Evolutionary conservation across 2,888 invertebrate genomes (phyloP), one percentile per base, ranked within the genome.

Genomic region (Chloromyia formosa): DNA sequence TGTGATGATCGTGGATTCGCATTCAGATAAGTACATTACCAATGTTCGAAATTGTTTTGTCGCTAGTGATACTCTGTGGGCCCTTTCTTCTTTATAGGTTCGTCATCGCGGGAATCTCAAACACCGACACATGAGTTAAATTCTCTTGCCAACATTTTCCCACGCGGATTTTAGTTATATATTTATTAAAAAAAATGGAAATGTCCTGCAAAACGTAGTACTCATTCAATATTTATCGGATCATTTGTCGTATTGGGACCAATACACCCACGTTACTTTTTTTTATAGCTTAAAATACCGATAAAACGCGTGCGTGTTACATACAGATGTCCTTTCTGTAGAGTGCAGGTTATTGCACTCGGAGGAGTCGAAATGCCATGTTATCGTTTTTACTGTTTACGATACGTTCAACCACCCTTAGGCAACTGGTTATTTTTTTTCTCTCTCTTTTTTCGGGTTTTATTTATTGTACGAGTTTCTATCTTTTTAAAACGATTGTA

Each of bases 311-410:
- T 23, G 62, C 40, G 62, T 62, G 18, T 18, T 16, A 40, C 27
- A 20, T 56, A 18, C 56, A 18, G 22, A n/a, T 10, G 16, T 1
- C 20, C 1, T 20, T 56, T 16, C 56, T n/a, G 20, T n/a, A 60
- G 35, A 56, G 18, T 40, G 42, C 14, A 20, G 71, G 71, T 56
- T 71, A 71, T 71, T 71, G 71, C 56, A 56, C 71, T 71, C 58
- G 18, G 16, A 14, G 18, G 71, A 35, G n/a, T 71, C 27, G 20
- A 69, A 23, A 27, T 58, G 23, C 53, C 56, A 71, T 18, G 22
- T 12, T 69, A 54, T 69, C 14, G 40, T 58, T 71, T 35, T 35
- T 58, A 40, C 42, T 56, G 20, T 20, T 56, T 1, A 20, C 20
- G 14, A 22, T 23, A 35, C 27, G 2, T 35, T 35, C 27, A 35